Conservation (phyloP, 2,797 vertebrate species). For the Catostomus latipinnis region DNA sequence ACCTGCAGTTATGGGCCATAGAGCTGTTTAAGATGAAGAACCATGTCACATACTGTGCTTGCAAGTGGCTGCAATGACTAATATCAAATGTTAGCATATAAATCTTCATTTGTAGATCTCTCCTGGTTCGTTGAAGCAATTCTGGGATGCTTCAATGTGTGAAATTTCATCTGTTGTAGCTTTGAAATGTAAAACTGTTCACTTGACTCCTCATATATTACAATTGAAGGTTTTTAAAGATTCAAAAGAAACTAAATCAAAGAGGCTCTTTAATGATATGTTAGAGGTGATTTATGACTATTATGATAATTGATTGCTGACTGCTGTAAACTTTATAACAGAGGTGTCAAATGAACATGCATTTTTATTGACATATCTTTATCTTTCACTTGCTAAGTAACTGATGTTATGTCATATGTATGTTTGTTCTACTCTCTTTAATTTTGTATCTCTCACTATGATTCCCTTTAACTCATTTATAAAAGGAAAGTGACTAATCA, state of each 20-base stretch:
- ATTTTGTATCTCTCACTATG: conserved; percentile 62
- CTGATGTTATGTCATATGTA: conserved; percentile 45
- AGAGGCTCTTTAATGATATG: neutral
- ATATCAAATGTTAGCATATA: neutral
- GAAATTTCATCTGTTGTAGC: conserved; percentile 10
- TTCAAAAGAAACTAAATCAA: neutral
- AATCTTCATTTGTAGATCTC: neutral
- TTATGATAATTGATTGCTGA: neutral
- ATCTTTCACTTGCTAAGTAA: neutral
- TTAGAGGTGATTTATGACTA: neutral
- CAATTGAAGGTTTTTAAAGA: neutral
- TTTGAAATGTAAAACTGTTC: conserved; percentile 10
- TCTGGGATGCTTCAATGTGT: conserved; percentile 11
- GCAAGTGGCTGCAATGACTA: neutral
- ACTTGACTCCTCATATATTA: neutral
- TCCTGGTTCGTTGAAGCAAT: neutral
- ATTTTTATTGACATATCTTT: neutral
- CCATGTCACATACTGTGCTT: too few relatives aligned
- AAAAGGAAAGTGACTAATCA: conserved; percentile 73
- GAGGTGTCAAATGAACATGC: neutral
- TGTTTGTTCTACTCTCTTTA: conserved; percentile 59
- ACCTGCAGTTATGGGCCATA: too few relatives aligned
- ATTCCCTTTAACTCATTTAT: conserved; percentile 61
- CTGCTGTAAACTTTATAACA: neutral
- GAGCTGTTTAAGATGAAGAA: too few relatives aligned